Base-by-base conservation (phyloP, 2,113 vertebrate species). In the Meleagris gallopavo region DNA sequence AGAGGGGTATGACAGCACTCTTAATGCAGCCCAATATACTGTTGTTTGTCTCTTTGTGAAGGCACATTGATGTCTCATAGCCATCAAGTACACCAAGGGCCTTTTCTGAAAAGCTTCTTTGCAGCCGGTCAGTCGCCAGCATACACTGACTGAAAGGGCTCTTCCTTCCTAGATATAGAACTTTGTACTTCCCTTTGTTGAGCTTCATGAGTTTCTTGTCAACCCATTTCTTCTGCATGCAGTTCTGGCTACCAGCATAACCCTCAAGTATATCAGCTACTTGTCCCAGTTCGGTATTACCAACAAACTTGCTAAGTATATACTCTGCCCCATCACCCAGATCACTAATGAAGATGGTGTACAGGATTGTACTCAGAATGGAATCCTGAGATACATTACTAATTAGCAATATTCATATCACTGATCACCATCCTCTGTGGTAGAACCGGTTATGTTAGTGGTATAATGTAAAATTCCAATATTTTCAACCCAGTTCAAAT, bases 191-290 rank as follows among this genome's bases (percentile, higher is more conserved):
- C 16, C 9, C 10, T 30, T 72, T 66, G 36, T 16, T 72, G 4
- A 76, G 34, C 8, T 38, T 50, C 10, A 22, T 43, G 22, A 43
- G 3, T 1, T 38, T 43, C 18, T 27, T 34, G 18, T 27, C 38
- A 76, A 13, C 2, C 4, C 11, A 30, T 32, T 88, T 60, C 5
- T 36, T 19, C 22, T 38, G 5, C 16, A 22, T 50, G 34, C 7
- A 72, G 32, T 9, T 48, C 18, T n/a, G n/a, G 13, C 52, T 48
- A 13, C 7, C 15, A 74, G 10, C 4, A 4, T 27, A 64, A 36
- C 3, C 2, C 1, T 17, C 11, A 5, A 2, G 1, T 48, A 15
- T 13, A 43, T 45, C 9, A 73, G 5, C 9, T 27, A 8, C 20
- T 58, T 8, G 29, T 64, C 46, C 48, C 22, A 27, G 22, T 27